A percentile compares a stretch with the other conserved stretches of the same genome.
Conservation (phyloP, 2,888 invertebrate species). For the Metalampra italica region DNA sequence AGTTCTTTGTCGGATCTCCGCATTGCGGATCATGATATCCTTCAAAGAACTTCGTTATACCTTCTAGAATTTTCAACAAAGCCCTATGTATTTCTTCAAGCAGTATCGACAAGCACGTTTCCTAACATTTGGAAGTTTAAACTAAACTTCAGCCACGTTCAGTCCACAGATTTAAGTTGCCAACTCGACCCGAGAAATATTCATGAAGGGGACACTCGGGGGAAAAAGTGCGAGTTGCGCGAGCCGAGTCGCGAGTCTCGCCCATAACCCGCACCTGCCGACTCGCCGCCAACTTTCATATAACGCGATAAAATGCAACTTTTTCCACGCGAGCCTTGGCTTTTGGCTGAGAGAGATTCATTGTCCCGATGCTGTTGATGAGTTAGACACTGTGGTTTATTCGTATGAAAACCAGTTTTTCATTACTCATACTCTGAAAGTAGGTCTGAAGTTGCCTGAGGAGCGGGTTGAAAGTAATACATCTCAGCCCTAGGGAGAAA, state of each 20-base stretch:
- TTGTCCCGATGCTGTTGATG: background rate
- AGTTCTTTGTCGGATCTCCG: no score
- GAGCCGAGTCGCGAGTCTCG: background rate
- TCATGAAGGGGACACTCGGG: constrained; percentile 1
- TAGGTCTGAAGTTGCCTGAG: no score
- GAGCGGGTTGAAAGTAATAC: no score
- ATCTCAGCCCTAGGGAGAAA: no score
- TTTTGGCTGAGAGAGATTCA: constrained; percentile 1
- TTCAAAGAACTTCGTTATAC: no score
- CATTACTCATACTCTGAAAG: no score
- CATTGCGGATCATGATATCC: no score
- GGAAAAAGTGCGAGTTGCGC: background rate
- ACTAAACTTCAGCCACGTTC: background rate
- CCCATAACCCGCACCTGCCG: constrained; percentile 9
- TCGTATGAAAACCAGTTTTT: no score
- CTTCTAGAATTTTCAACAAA: no score
- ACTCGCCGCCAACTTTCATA: constrained; percentile 6
- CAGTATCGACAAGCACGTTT: no score
- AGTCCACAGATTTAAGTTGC: background rate
- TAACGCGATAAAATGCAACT: constrained; percentile 8
- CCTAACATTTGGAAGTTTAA: background rate
- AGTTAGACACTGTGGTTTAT: background rate
- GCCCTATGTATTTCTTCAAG: no score
- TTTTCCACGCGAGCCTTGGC: constrained; percentile 3
- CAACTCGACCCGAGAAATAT: background rate